Percentiles rank a stretch among this genome's conserved stretches.
Evolutionary conservation across 2,888 invertebrate genomes (phyloP).

Genomic region (Drosophila nr. perissopoda): DNA sequence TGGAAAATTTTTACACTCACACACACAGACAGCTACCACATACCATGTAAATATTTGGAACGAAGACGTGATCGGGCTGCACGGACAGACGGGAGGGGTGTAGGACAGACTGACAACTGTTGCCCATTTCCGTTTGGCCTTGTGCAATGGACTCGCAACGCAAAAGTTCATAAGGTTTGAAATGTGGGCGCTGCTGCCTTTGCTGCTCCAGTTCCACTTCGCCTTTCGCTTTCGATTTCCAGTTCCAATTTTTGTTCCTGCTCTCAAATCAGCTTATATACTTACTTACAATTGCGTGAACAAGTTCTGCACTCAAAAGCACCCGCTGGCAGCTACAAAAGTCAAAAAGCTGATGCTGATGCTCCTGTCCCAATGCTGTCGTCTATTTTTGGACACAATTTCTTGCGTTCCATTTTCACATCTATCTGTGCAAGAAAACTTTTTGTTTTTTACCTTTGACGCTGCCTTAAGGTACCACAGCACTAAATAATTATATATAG

Average conservation of each 20-base stretch:
- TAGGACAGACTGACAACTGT: slow-evolving; percentile 57
- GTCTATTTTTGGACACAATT: slow-evolving; percentile 74
- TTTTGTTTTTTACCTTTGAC: slow-evolving; percentile 70
- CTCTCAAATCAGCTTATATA: slow-evolving; percentile 68
- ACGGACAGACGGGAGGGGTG: background rate
- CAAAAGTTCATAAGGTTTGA: slow-evolving; percentile 40
- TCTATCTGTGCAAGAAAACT: slow-evolving; percentile 26
- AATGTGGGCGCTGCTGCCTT: slow-evolving; percentile 4
- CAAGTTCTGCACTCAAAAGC: slow-evolving; percentile 57
- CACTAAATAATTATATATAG: slow-evolving; percentile 55
- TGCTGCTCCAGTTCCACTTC: background rate
- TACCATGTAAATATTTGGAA: slow-evolving; percentile 71
- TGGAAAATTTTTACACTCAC: slow-evolving; percentile 68
- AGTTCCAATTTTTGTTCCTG: background rate
- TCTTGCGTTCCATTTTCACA: slow-evolving; percentile 74
- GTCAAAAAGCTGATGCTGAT: slow-evolving; percentile 50
- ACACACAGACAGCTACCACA: slow-evolving; percentile 42
- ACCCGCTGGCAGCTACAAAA: slow-evolving; percentile 33
- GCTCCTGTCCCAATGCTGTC: slow-evolving; percentile 39
- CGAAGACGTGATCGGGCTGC: slow-evolving; percentile 6
- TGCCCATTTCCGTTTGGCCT: slow-evolving; percentile 65
- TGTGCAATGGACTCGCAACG: slow-evolving; percentile 56
- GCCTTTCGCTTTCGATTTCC: background rate
- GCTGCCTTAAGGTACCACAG: slow-evolving; percentile 68
- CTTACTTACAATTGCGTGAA: slow-evolving; percentile 65